phyloP scores from a whole-genome alignment of 2,113 vertebrate species.

The Lepidothrix coronata region DNA sequence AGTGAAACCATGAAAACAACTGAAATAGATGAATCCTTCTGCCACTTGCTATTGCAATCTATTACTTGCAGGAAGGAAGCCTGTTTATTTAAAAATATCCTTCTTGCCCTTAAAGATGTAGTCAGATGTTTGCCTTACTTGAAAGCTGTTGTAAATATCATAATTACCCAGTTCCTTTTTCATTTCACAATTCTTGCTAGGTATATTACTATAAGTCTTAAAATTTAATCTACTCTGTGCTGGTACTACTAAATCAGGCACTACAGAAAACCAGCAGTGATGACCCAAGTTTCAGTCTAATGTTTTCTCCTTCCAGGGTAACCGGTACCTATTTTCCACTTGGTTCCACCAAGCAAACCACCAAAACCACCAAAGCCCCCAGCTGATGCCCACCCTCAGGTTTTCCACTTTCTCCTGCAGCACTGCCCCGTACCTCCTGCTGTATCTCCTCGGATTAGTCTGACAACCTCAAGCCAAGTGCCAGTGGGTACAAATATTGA shows the following conservation, averaged over 20 bases:
- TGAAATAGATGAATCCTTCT: conserved; percentile 47
- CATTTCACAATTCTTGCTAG: neutral
- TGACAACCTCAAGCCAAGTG: neutral
- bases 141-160: neutral
- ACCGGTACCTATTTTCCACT: rapidly evolving
- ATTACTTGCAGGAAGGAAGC: conserved; percentile 53
- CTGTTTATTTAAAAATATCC: conserved; percentile 50
- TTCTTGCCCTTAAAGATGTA: conserved; percentile 21
- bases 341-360: neutral
- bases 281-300: neutral
- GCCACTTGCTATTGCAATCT: conserved; percentile 53
- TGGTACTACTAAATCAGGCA: neutral
- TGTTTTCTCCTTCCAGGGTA: neutral
- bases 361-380: neutral
- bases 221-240: neutral
- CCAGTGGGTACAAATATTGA: neutral
- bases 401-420: neutral
- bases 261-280: neutral
- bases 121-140: conserved; percentile 7
- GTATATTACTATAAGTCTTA: neutral
- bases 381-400: neutral
- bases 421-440: rapidly evolving
- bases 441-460: neutral
- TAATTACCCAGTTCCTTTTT: neutral
- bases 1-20: conserved; percentile 31